Percentiles rank a stretch among this genome's conserved stretches.
These are phyloP conservation scores for mouse (Mus musculus) DNA, from an alignment of 2,113 vertebrate species.

Conservation along the genomic window GRCm39 chr9:63759501-63760000, in stretches of 20 bases:
- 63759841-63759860: neutral
- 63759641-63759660: no score
- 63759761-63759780: fast-evolving
- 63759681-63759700: neutral
- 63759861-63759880: neutral
- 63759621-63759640: fast-evolving
- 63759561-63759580: neutral
- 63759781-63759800: neutral
- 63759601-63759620: neutral
- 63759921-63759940: neutral
- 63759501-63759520: neutral
- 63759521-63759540: neutral
- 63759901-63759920: neutral
- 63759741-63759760: neutral
- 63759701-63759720: neutral
- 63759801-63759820: fast-evolving
- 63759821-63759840: neutral
- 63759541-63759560: fast-evolving
- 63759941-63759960: neutral
- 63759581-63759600: neutral
- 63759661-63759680: neutral
- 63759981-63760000: neutral
- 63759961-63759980: neutral
- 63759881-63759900: neutral
- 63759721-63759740: neutral